Evolutionary conservation across 1,140 invertebrate genomes (phyloP).

Genomic region (Trichonephila clavipes): DNA sequence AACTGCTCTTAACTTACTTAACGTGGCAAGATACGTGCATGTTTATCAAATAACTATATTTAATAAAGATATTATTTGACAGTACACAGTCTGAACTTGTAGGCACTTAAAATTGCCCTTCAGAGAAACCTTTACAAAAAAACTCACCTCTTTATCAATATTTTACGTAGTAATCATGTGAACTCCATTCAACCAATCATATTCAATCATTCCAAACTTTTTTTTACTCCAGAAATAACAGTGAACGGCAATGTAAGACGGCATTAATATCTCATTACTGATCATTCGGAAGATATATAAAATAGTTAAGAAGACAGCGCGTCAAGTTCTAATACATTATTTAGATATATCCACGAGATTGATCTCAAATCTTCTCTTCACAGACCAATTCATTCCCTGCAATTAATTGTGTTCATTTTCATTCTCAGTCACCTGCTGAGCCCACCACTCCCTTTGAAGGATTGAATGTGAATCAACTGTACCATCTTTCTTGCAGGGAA

Average conservation of each 20-base stretch:
- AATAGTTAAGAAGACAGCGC: neutral
- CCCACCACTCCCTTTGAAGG: constrained; percentile 18
- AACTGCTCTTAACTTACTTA: too few species aligned
- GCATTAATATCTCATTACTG: neutral
- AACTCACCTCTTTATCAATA: neutral
- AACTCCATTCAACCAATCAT: neutral
- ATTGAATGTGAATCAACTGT: constrained; percentile 33
- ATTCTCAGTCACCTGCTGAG: constrained; percentile 6
- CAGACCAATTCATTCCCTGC: neutral
- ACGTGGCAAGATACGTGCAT: too few species aligned
- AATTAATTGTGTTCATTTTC: neutral
- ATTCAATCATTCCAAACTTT: neutral
- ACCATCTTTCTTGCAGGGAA: constrained; percentile 18
- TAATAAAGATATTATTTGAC: too few species aligned
- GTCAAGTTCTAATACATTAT: constrained; percentile 5
- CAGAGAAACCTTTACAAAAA: too few species aligned
- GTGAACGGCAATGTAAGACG: neutral
- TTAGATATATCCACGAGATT: constrained; percentile 1
- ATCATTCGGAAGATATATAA: constrained; percentile 1
- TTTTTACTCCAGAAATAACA: neutral
- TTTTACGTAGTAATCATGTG: neutral
- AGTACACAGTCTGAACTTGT: too few species aligned
- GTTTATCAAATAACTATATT: too few species aligned
- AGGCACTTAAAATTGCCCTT: too few species aligned
- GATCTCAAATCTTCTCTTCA: neutral